Evolutionary conservation across 1,140 invertebrate species (phyloP), one percentile per base, ranked within the genome.

Genomic region (Leptoteleia sp.): DNA sequence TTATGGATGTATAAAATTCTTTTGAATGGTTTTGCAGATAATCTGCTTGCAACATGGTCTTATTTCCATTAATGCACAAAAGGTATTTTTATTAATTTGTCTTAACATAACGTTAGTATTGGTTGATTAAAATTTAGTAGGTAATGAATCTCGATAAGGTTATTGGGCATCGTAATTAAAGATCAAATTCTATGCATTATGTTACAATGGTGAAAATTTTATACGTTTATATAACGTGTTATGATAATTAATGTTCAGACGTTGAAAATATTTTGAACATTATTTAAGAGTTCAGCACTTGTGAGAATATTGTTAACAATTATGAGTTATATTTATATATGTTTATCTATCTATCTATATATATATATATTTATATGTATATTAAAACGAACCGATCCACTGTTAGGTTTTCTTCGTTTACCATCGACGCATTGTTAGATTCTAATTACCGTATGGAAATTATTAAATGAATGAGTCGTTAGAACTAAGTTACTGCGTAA

Each of bases 201-300:
- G 67, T 71, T 71, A 59, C 38, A 11, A 55, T 19, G 43, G 12
- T 54, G 38, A 9, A 72, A 47, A 72, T 64, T 72, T 62, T 72
- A 64, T 72, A 64, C 48, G 68, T 72, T 72, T 72, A 72, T 72
- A 72, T 47, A 6, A 61, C 4, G 22, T 71, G 67, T 71, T 71
- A 33, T 8, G 5, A 43, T 47, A 43, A 61, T 59, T 37, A 25
- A 47, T 70, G 25, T 55, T 59, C 48, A 35, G 37, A 37, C 17
- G 27, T 52, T 61, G 27, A 59, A 8, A 45, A 29, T 27, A 61
- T 35, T 33, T 55, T 19, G 8, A 19, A 31, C 16, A 40, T 50
- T 0, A 29, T 48, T 62, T 48, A 48, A 7, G 7, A 31, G 19
- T 48, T 33, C 43, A 37, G 22, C 4, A 19, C 29, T 43, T 54